These are phyloP conservation scores for Strix aluco DNA, from an alignment of 2,113 vertebrate genomes.

Conservation along the genomic window DNA sequence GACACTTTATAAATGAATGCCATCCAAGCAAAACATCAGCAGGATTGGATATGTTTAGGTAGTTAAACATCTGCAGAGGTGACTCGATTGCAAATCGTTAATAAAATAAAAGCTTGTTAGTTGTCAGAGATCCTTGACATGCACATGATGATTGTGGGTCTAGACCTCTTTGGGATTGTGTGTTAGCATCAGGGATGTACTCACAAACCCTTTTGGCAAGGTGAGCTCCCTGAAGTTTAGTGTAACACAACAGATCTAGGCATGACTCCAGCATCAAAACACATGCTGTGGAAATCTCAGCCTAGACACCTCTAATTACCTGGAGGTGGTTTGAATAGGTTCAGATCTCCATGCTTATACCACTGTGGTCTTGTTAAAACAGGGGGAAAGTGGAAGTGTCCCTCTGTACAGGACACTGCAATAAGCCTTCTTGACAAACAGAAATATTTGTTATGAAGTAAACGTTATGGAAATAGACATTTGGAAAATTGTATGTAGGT, in stretches of 20 bases:
- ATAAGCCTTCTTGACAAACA: not conserved
- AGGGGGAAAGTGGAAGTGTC: not conserved
- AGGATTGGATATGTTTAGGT: constrained; percentile 14
- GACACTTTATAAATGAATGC: constrained; percentile 54
- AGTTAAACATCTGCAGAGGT: constrained; percentile 44
- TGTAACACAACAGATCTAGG: not conserved
- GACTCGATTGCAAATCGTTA: not conserved
- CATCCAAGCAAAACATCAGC: constrained; percentile 52
- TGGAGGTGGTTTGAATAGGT: not conserved
- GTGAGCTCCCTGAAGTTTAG: constrained; percentile 13
- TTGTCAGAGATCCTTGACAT: not conserved
- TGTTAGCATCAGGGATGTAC: not conserved
- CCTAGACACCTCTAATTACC: not conserved
- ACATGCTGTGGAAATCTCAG: not conserved
- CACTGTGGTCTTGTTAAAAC: not conserved
- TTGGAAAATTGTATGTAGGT: constrained; percentile 15
- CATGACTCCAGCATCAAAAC: constrained; percentile 35
- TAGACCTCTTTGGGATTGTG: not conserved
- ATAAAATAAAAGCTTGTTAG: not conserved
- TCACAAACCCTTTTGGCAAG: not conserved
- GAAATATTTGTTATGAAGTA: constrained; percentile 6
- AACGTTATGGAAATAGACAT: not conserved
- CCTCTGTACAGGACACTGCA: not conserved
- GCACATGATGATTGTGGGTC: not conserved
- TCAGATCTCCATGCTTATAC: not conserved